Evolutionary conservation across 1,140 invertebrate genomes (phyloP).

Genomic region (Drosophila arawakana): DNA sequence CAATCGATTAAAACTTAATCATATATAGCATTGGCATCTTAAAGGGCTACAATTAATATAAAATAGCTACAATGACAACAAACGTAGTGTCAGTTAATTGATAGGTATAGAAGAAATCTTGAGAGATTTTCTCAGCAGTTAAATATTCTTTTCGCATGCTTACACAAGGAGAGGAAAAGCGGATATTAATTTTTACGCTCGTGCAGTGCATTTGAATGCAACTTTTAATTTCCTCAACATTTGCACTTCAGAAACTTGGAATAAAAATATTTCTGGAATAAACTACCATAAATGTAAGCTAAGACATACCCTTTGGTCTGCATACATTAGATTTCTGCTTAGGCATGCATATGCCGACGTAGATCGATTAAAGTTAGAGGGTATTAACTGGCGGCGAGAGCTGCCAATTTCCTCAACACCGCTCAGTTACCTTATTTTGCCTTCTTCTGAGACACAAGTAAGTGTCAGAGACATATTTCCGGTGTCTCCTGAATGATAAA

Average conservation of each 20-base stretch:
- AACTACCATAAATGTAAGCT: neutral
- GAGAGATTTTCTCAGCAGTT: neutral
- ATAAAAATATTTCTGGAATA: neutral
- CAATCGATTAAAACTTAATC: no score
- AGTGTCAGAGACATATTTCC: constrained; percentile 63
- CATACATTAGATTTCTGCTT: neutral
- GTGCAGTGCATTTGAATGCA: constrained; percentile 75
- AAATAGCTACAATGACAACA: no score
- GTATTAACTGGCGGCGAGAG: constrained; percentile 33
- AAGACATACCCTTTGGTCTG: neutral
- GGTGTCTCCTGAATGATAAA: constrained; percentile 66
- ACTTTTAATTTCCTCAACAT: constrained; percentile 73
- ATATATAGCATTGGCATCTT: no score
- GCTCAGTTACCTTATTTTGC: constrained; percentile 46
- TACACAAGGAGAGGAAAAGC: constrained; percentile 45
- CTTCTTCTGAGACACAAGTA: constrained; percentile 31
- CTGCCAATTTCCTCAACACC: constrained; percentile 62
- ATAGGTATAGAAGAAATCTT: neutral
- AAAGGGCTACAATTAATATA: no score
- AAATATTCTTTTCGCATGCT: neutral
- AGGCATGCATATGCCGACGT: neutral
- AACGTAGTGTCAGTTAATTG: no score
- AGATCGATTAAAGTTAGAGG: neutral
- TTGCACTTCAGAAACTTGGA: constrained; percentile 47
- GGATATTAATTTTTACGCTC: constrained; percentile 78